Evolutionary conservation across 2,888 invertebrate species (phyloP).

Genomic region (Metalampra italica): DNA sequence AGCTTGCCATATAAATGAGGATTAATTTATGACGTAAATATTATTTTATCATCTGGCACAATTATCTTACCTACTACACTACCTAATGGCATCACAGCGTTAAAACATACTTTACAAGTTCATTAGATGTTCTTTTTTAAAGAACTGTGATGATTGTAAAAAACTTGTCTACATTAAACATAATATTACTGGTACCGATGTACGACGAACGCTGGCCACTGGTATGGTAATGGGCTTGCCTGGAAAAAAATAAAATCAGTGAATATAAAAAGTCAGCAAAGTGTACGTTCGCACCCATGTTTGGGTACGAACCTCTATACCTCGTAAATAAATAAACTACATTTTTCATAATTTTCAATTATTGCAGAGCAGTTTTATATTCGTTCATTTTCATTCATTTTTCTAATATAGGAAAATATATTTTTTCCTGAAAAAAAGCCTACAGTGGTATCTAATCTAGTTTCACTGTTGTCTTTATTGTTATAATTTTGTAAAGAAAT

Average conservation of each 20-base stretch:
- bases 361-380: too few relatives aligned
- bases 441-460: too few relatives aligned
- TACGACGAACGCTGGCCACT: constrained; percentile 60
- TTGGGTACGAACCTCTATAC: too few relatives aligned
- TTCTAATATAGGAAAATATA: too few relatives aligned
- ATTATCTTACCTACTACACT: constrained; percentile 51
- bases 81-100: constrained; percentile 52
- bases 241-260: constrained; percentile 29
- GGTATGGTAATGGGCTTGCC: constrained; percentile 51
- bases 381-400: too few relatives aligned
- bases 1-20: constrained; percentile 8
- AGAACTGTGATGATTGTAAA: constrained; percentile 11
- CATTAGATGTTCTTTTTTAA: constrained; percentile 2
- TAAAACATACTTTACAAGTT: constrained; percentile 19
- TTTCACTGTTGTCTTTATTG: too few relatives aligned
- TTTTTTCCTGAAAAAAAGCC: too few relatives aligned
- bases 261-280: neutral
- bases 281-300: too few relatives aligned
- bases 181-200: constrained; percentile 45
- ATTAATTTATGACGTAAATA: constrained; percentile 12
- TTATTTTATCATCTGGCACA: constrained; percentile 56
- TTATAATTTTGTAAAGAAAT: too few relatives aligned
- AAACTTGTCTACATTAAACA: constrained; percentile 16
- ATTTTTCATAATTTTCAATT: too few relatives aligned
- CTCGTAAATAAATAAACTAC: too few relatives aligned